These are phyloP conservation scores for Darevskia mixta DNA, from an alignment of 2,797 vertebrate species.

Conservation along the genomic window DNA sequence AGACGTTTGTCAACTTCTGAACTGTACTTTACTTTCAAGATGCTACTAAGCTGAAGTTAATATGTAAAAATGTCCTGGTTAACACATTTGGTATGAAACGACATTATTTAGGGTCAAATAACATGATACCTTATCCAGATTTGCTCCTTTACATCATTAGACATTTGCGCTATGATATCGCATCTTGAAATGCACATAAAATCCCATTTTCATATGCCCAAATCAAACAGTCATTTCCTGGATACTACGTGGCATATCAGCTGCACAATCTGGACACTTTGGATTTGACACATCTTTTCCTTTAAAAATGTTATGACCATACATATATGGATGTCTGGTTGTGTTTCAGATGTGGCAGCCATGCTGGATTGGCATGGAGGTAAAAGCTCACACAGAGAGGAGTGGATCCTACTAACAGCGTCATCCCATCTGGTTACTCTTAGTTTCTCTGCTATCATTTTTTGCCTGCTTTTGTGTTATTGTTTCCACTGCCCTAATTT, in stretches of 20 bases:
- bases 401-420: background rate
- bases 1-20: background rate
- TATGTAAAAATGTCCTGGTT: background rate
- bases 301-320: background rate
- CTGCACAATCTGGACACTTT: background rate
- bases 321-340: background rate
- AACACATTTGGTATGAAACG: background rate
- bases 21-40: background rate
- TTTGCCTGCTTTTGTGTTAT: background rate
- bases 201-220: background rate
- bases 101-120: background rate
- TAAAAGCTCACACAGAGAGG: background rate
- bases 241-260: background rate
- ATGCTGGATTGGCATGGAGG: background rate
- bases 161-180: background rate
- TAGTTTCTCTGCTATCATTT: background rate
- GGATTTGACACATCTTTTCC: background rate
- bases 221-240: background rate
- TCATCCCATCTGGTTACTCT: background rate
- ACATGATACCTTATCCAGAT: background rate
- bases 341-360: background rate
- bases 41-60: background rate
- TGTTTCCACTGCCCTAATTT: background rate
- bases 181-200: background rate
- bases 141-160: background rate